Evolutionary conservation across 2,888 invertebrate genomes (phyloP).

Genomic region (Julus scanicus): DNA sequence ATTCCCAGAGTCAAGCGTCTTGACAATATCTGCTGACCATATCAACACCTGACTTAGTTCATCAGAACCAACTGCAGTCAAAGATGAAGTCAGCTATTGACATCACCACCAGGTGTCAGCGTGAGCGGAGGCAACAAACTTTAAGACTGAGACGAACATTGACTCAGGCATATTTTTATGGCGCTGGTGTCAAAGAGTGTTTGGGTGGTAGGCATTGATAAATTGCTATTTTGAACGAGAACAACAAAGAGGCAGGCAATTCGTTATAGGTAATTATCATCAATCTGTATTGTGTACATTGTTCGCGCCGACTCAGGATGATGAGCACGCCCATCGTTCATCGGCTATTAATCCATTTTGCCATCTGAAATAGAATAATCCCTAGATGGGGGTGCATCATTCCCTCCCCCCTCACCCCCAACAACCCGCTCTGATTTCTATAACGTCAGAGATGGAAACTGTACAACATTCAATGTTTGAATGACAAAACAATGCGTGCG

Average conservation of each 20-base stretch:
- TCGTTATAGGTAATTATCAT: conserved; percentile 42
- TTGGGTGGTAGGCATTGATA: conserved; percentile 42
- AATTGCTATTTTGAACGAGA: conserved; percentile 39
- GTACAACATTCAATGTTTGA: too few species aligned
- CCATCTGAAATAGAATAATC: conserved; percentile 39
- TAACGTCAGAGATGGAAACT: not conserved
- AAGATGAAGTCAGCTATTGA: not conserved
- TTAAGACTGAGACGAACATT: conserved; percentile 2
- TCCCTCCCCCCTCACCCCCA: not conserved
- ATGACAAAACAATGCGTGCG: too few species aligned
- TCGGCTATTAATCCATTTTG: conserved; percentile 30
- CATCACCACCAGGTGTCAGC: not conserved
- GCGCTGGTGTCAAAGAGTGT: conserved; percentile 18
- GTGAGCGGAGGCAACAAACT: not conserved
- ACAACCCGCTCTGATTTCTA: not conserved
- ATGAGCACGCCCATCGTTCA: conserved; percentile 35
- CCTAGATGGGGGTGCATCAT: not conserved
- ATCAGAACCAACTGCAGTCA: not conserved
- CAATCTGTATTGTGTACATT: conserved; percentile 39
- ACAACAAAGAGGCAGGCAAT: conserved; percentile 39
- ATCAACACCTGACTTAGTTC: too few species aligned
- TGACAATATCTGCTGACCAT: too few species aligned
- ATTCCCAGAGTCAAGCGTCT: too few species aligned
- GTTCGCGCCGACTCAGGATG: conserved; percentile 20
- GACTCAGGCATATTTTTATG: conserved; percentile 19